Evolutionary conservation across 1,140 invertebrate species (phyloP).

Genomic region (Dolichoris vasculosae): DNA sequence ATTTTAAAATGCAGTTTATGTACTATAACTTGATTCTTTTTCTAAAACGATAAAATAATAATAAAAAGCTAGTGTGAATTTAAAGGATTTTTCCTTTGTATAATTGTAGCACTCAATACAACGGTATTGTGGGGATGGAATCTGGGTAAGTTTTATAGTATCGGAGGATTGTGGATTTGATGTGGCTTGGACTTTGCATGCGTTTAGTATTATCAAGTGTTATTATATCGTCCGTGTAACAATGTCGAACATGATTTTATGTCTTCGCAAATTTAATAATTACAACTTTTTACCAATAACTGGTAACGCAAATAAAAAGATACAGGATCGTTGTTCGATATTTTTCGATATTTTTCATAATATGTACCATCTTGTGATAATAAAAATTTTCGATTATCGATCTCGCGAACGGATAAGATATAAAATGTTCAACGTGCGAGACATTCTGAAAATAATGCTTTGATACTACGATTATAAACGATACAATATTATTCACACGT

Average conservation of each 20-base stretch:
- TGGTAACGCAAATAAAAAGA: not conserved
- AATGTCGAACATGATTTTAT: not conserved
- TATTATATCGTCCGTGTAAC: not conserved
- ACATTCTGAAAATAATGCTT: too few species aligned
- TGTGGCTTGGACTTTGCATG: constrained; percentile 45
- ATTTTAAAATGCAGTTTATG: not conserved
- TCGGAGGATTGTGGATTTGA: constrained; percentile 31
- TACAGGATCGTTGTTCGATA: not conserved
- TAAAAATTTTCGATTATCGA: too few species aligned
- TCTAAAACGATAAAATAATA: not conserved
- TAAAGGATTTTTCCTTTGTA: constrained; percentile 62
- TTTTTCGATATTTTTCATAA: not conserved
- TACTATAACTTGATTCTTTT: not conserved
- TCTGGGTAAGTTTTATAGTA: constrained; percentile 70
- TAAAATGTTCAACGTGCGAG: too few species aligned
- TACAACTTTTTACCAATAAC: not conserved
- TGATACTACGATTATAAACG: too few species aligned
- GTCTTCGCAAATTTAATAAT: not conserved
- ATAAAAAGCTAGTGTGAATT: constrained; percentile 1
- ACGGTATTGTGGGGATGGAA: constrained; percentile 76
- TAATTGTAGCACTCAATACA: constrained; percentile 74
- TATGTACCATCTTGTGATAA: not conserved
- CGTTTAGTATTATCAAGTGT: not conserved
- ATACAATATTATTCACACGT: constrained; percentile 6
- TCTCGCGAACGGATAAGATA: too few species aligned